These are phyloP conservation scores for Centropristis striata DNA, from an alignment of 2,113 vertebrate genomes.

Conservation along the genomic window DNA sequence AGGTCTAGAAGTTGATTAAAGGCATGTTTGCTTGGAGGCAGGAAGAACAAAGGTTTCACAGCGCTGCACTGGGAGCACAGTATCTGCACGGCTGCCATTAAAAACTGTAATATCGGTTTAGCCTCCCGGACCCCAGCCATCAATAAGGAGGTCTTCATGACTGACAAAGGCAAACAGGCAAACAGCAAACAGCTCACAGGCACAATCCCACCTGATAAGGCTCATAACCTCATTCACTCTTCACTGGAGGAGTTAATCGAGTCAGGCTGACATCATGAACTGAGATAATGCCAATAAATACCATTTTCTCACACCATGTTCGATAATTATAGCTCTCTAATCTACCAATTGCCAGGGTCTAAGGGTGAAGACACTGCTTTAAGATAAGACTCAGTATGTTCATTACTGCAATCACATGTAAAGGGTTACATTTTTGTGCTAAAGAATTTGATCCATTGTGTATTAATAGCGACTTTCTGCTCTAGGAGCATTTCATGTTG, in stretches of 20 bases:
- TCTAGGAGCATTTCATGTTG: constrained; percentile 39
- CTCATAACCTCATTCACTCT: constrained; percentile 76
- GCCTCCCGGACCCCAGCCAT: constrained; percentile 69
- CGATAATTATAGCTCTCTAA: constrained; percentile 77
- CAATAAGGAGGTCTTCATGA: constrained; percentile 74
- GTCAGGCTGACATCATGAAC: constrained; percentile 81
- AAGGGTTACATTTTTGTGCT: constrained; percentile 25
- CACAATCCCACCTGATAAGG: constrained; percentile 79
- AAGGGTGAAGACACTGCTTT: constrained; percentile 62
- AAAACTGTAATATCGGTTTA: constrained; percentile 78
- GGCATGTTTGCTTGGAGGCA: constrained; percentile 59
- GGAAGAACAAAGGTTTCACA: constrained; percentile 58
- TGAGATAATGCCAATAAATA: constrained; percentile 81
- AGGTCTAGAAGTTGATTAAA: constrained; percentile 73
- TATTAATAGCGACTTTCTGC: constrained; percentile 24
- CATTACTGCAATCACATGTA: constrained; percentile 50
- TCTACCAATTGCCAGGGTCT: constrained; percentile 62
- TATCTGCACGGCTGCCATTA: constrained; percentile 72
- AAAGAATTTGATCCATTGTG: constrained; percentile 25
- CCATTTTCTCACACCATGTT: constrained; percentile 69
- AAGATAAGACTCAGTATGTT: constrained; percentile 59
- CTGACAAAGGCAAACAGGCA: constrained; percentile 77
- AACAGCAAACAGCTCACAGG: constrained; percentile 73
- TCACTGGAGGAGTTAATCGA: constrained; percentile 79
- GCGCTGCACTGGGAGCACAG: constrained; percentile 41